phyloP scores from a whole-genome alignment of 37 sponge, comb jelly and placozoan species.

The Chondrilla cf. caribensis region DNA sequence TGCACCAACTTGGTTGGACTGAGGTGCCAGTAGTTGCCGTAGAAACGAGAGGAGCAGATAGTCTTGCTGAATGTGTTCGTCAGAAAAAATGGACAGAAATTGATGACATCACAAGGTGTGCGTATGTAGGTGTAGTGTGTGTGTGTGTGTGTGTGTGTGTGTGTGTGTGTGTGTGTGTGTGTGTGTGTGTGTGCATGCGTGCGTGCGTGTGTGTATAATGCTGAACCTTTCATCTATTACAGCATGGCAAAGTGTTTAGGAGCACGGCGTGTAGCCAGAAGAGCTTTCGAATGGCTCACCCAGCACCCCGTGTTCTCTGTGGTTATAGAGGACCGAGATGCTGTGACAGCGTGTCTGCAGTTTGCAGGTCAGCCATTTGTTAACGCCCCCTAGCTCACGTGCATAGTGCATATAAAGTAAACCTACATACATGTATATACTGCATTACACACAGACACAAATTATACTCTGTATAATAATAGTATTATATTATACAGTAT shows the following conservation, averaged over 20 bases:
- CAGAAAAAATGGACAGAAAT: slow-evolving; percentile 61
- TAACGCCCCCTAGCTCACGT: no score
- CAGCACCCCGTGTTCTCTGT: slow-evolving; percentile 44
- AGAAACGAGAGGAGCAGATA: slow-evolving; percentile 90
- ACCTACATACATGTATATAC: no score
- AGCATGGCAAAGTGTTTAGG: slow-evolving; percentile 55
- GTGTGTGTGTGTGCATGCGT: not conserved
- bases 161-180: not conserved
- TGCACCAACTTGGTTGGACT: slow-evolving; percentile 77
- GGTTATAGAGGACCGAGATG: slow-evolving; percentile 72
- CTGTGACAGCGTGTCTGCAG: slow-evolving; percentile 72
- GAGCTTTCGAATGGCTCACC: slow-evolving; percentile 56
- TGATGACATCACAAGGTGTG: slow-evolving; percentile 76
- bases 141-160: not conserved
- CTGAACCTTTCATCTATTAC: not conserved
- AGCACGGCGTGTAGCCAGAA: slow-evolving; percentile 64
- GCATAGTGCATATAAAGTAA: no score
- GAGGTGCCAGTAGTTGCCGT: slow-evolving; percentile 85
- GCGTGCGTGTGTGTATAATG: no score
- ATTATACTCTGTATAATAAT: no score
- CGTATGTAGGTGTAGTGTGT: not conserved
- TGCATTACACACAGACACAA: no score
- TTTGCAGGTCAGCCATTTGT: slow-evolving; percentile 49
- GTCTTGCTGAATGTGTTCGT: slow-evolving; percentile 64
- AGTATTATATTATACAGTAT: no score